Evolutionary conservation across 2,797 vertebrate species (phyloP).

Genomic region (Podarcis siculus): DNA sequence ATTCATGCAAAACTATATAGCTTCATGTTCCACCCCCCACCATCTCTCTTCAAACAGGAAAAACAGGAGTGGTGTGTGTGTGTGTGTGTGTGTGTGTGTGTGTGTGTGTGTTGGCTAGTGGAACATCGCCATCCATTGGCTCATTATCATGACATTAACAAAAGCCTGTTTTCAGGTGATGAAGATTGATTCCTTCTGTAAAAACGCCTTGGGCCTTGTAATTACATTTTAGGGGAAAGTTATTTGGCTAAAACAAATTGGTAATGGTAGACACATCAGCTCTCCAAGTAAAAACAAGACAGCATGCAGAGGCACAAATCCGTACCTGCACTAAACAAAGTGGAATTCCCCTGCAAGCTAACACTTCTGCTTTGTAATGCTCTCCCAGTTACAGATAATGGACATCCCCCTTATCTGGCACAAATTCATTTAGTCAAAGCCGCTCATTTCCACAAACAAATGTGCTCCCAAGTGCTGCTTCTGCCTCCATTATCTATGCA

Average conservation of each 20-base stretch:
- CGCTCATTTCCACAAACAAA: neutral
- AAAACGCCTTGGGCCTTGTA: constrained; percentile 19
- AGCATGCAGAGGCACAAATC: rapidly evolving
- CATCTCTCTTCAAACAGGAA: neutral
- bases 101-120: neutral
- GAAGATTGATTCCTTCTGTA: constrained; percentile 38
- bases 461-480: no score
- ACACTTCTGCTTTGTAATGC: neutral
- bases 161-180: neutral
- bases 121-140: neutral
- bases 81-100: no score
- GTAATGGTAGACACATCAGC: constrained; percentile 37
- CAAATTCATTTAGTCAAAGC: rapidly evolving
- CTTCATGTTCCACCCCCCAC: neutral
- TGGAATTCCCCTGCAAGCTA: neutral
- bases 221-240: constrained; percentile 45
- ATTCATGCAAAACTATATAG: neutral
- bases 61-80: neutral
- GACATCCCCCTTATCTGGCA: neutral
- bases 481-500: no score
- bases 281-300: constrained; percentile 7
- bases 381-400: neutral
- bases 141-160: neutral
- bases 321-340: rapidly evolving
- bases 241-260: constrained; percentile 30